Base-by-base conservation (phyloP, 2,797 vertebrate genomes). In the Graptemys geographica region DNA sequence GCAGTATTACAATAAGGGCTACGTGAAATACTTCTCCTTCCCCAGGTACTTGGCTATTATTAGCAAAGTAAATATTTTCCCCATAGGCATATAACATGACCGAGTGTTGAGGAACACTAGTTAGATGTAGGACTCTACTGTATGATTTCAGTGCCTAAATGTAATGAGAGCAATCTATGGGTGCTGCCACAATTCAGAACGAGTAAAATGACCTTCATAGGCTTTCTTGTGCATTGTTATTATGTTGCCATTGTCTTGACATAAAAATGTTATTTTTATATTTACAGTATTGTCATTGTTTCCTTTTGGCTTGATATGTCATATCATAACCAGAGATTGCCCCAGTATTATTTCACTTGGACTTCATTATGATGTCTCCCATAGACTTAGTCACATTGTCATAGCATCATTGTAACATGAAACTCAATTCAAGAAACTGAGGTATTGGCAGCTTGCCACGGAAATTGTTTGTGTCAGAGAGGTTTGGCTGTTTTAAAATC, bases 1-100 rank as follows among this genome's bases (percentile, higher is more conserved):
- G 57, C 51, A 84, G 37, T 49, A 83, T 21, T 52, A 9, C 84
- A 90, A 80, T 84, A 92, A 86, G 93, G 82, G 0, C 49, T 81
- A 79, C 15, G 55, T 52, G 19, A 78, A 91, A 90, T 78, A 65
- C 65, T 89, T 84, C 18, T 2, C 11, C 90, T 92, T 95, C 62
- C 28, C 87, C 47, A 44, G 72, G 51, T 87, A 90, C 62, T 72
- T 37, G 2, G 1, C 0, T 81, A 84, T 76, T 86, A 93, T 15
- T 7, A 82, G 57, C 90, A 84, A 65, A 89, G 49, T 78, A 91
- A 83, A 31, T 90, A 19, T 88, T 93, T 94, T 92, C 10, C 4
- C 86, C 10, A 12, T 65, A 89, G 13, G 2, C 80, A 13, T 85
- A 25, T 72, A 44, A 72, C 82, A 37, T 27, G 31, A 33, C 15